Evolutionary conservation across 2,113 vertebrate genomes (phyloP).

Genomic region (Grammomys surdaster): DNA sequence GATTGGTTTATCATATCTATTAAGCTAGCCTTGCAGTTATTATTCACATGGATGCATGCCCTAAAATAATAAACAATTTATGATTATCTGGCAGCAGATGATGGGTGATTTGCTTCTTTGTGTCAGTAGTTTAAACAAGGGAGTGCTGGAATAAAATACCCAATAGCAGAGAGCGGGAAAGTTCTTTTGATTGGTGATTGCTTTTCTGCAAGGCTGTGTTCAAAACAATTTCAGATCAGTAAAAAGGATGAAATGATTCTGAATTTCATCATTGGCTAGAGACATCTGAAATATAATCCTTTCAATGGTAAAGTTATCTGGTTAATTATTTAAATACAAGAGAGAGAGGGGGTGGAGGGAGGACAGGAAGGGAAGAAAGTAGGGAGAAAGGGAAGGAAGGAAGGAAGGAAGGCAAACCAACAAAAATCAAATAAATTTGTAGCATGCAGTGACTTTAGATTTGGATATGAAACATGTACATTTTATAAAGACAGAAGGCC

Average conservation of each 20-base stretch:
- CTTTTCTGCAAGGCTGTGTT: slow-evolving; percentile 63
- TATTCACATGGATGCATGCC: neutral
- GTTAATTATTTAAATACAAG: neutral
- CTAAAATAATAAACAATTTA: neutral
- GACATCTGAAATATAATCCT: neutral
- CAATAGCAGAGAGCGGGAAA: neutral
- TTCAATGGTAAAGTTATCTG: neutral
- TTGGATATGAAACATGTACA: neutral
- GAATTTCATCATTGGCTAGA: neutral
- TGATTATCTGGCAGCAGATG: neutral
- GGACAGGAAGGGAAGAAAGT: rapidly evolving
- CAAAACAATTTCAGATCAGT: slow-evolving; percentile 31
- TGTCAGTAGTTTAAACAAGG: neutral
- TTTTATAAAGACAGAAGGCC: neutral
- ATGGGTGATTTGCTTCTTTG: neutral
- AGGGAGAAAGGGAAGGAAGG: rapidly evolving
- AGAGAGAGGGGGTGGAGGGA: rapidly evolving
- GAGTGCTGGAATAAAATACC: neutral
- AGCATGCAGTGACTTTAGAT: neutral
- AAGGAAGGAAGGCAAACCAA: neutral
- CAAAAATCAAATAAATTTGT: neutral
- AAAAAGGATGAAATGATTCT: neutral
- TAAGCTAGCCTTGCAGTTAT: neutral
- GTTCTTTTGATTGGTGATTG: neutral
- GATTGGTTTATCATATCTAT: neutral